Evolutionary conservation across 2,888 invertebrate genomes (phyloP).

Genomic region (Pseudoips prasinana): DNA sequence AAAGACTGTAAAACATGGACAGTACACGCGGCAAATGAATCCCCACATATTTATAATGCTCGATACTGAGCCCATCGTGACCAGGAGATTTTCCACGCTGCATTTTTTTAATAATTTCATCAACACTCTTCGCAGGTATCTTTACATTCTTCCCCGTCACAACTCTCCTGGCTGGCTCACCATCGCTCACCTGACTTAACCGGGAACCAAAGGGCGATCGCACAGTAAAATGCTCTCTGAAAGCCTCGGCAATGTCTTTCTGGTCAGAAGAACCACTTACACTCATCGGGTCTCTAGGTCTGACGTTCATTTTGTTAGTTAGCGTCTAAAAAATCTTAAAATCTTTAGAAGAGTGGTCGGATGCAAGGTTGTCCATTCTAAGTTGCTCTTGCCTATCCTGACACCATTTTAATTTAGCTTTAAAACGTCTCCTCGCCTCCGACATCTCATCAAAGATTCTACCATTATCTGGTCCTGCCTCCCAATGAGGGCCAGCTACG

Average conservation of each 20-base stretch:
- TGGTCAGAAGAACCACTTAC: constrained; percentile 1
- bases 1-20: constrained; percentile 2
- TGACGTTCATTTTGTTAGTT: constrained; percentile 2
- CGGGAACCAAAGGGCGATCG: not conserved
- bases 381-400: constrained; percentile 4
- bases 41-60: constrained; percentile 7
- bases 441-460: constrained; percentile 4
- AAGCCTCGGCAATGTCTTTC: constrained; percentile 1
- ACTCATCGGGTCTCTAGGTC: constrained; percentile 4
- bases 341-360: constrained; percentile 1
- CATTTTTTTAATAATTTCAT: constrained; percentile 3
- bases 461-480: constrained; percentile 5
- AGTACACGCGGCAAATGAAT: constrained; percentile 1
- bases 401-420: constrained; percentile 9
- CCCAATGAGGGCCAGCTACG: constrained; percentile 5
- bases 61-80: constrained; percentile 10
- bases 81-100: constrained; percentile 6
- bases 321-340: constrained; percentile 4
- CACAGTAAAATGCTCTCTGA: constrained; percentile 3
- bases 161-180: not conserved
- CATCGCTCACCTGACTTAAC: not conserved
- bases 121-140: constrained; percentile 2
- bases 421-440: constrained; percentile 4
- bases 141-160: constrained; percentile 1
- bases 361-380: constrained; percentile 6